A percentile compares a stretch with the other conserved stretches of the same genome.
Evolutionary conservation across 2,888 invertebrate species (phyloP).

Genomic region (Acleris emargana): DNA sequence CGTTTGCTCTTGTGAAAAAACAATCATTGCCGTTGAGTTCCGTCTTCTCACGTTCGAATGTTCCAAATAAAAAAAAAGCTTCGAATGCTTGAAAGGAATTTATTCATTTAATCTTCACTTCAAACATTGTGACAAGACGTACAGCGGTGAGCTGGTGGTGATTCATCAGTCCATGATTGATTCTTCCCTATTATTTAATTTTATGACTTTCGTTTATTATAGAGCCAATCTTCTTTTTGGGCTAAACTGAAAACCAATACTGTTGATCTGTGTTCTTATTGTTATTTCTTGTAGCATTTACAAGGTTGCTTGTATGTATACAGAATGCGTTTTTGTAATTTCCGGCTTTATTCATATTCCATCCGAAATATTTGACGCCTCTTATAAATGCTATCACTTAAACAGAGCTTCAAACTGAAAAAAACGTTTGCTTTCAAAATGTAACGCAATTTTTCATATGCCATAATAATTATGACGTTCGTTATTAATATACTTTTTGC

Average conservation of each 20-base stretch:
- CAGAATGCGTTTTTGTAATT: too few species aligned
- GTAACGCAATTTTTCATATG: constrained; percentile 38
- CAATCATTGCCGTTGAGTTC: constrained; percentile 48
- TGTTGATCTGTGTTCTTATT: too few species aligned
- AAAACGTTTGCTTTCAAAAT: constrained; percentile 65
- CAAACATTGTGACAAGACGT: neutral
- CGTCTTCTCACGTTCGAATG: constrained; percentile 73
- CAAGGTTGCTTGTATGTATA: too few species aligned
- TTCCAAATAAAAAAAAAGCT: constrained; percentile 66
- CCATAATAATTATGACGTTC: constrained; percentile 11
- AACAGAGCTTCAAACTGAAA: constrained; percentile 52
- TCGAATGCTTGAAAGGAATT: constrained; percentile 2
- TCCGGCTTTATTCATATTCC: too few species aligned
- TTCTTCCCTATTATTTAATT: too few species aligned
- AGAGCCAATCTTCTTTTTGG: too few species aligned
- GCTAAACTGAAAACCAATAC: too few species aligned
- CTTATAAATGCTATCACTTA: constrained; percentile 49
- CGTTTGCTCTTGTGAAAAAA: constrained; percentile 54
- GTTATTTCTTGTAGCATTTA: too few species aligned
- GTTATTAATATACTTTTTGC: constrained; percentile 18
- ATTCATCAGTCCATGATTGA: too few species aligned
- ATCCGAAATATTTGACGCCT: too few species aligned
- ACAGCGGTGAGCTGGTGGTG: too few species aligned
- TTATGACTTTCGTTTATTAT: too few species aligned
- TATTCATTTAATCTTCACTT: constrained; percentile 11